phyloP scores from a whole-genome alignment of 2,888 invertebrate species.

The Allolobophora icterica region DNA sequence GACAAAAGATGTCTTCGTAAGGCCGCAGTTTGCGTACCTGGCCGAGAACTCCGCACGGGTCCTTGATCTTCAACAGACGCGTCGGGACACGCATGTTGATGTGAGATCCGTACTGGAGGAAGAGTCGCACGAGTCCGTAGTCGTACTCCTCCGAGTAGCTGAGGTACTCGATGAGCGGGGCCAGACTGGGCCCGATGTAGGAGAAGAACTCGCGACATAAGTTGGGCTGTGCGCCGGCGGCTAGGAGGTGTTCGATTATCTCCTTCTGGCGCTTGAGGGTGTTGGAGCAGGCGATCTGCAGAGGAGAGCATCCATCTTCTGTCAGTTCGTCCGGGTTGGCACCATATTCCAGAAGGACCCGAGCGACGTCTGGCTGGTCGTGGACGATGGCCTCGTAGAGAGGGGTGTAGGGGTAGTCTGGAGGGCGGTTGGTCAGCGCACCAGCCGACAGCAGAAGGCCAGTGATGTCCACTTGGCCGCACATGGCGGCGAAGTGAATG shows the following conservation, averaged over 20 bases:
- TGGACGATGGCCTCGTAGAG: conserved; percentile 81
- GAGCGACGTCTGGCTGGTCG: conserved; percentile 59
- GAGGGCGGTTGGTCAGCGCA: conserved; percentile 74
- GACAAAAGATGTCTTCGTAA: conserved; percentile 40
- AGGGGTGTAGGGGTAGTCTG: conserved; percentile 76
- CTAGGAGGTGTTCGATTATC: conserved; percentile 56
- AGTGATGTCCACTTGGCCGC: conserved; percentile 76
- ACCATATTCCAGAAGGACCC: conserved; percentile 64
- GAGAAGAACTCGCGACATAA: conserved; percentile 68
- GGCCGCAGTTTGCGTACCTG: conserved; percentile 41
- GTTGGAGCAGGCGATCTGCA: conserved; percentile 65
- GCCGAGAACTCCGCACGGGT: conserved; percentile 42
- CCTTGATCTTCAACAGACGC: conserved; percentile 63
- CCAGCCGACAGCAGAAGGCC: conserved; percentile 82
- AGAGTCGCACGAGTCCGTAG: conserved; percentile 73
- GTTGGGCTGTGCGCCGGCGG: conserved; percentile 59
- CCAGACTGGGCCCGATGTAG: conserved; percentile 72
- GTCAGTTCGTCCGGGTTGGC: conserved; percentile 67
- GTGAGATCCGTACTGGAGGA: conserved; percentile 78
- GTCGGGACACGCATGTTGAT: conserved; percentile 65
- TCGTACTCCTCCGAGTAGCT: conserved; percentile 75
- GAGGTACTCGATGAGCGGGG: conserved; percentile 83
- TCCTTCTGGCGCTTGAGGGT: conserved; percentile 54
- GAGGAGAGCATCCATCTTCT: conserved; percentile 63
- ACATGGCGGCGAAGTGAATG: conserved; percentile 85